Evolutionary conservation across 1,140 invertebrate genomes (phyloP).

Genomic region (Platyscapa corneri): DNA sequence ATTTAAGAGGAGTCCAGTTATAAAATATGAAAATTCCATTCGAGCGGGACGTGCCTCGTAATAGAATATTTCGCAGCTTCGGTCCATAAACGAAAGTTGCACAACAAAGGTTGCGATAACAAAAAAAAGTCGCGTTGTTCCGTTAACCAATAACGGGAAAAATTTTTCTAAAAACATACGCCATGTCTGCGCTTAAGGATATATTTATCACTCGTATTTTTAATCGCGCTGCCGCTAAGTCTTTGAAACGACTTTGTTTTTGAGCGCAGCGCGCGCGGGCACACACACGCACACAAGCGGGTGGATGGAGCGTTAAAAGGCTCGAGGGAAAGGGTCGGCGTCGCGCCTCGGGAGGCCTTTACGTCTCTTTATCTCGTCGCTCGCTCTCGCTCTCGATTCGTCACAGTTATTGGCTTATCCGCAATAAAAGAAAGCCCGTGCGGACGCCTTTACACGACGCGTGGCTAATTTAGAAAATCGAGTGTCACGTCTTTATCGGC

Average conservation of each 20-base stretch:
- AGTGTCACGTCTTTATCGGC: slow-evolving; percentile 55
- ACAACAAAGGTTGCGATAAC: no score
- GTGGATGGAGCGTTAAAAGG: not conserved
- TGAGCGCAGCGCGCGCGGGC: not conserved
- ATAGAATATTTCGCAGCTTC: no score
- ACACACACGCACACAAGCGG: not conserved
- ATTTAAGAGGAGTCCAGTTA: no score
- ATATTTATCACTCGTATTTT: slow-evolving; percentile 20
- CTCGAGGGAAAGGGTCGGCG: not conserved
- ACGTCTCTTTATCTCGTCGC: slow-evolving; percentile 1
- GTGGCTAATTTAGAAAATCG: slow-evolving; percentile 64
- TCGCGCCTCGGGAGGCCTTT: not conserved
- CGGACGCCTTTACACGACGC: slow-evolving; percentile 57
- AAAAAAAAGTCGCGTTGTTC: no score
- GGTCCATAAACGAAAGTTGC: no score
- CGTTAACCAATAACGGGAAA: no score
- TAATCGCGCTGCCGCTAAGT: not conserved
- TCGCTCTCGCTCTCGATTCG: slow-evolving; percentile 23
- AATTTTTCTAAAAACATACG: not conserved
- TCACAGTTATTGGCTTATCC: slow-evolving; percentile 53
- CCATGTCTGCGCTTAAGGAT: not conserved
- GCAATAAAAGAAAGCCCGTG: slow-evolving; percentile 52
- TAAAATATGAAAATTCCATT: no score
- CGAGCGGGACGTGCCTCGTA: no score
- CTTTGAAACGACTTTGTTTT: slow-evolving; percentile 10